Conservation (phyloP, 2,888 invertebrate genomes). For the Dicyrtomina minuta region DNA sequence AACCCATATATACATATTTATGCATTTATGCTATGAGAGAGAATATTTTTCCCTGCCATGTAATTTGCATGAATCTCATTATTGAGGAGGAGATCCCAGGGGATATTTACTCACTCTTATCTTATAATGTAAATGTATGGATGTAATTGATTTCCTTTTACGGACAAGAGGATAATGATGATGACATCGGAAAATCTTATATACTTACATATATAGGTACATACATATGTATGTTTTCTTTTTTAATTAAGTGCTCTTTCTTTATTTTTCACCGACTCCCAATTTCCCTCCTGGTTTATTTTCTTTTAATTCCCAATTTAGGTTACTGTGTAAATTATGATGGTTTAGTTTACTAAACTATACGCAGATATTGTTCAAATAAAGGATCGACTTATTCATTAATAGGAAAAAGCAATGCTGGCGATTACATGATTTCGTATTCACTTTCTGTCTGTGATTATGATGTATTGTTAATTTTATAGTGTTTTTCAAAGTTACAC, state of each 20-base stretch:
- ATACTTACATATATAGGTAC: no score
- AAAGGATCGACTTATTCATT: no score
- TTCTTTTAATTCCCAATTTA: not conserved
- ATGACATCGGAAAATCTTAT: not conserved
- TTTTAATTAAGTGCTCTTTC: not conserved
- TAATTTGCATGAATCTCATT: conserved; percentile 40
- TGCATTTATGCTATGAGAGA: not conserved
- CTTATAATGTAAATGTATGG: conserved; percentile 9
- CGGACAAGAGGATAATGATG: not conserved
- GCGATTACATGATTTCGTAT: no score
- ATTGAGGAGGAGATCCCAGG: conserved; percentile 17
- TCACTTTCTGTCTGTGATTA: no score
- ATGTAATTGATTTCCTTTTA: conserved; percentile 22
- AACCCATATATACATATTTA: not conserved
- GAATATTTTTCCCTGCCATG: not conserved
- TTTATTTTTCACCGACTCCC: not conserved
- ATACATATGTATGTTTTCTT: not conserved
- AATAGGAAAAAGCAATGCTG: no score
- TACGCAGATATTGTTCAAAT: no score
- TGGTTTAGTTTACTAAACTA: no score
- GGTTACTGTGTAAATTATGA: conserved; percentile 1
- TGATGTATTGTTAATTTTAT: no score
- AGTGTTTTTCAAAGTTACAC: not conserved
- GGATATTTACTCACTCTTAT: conserved; percentile 17
- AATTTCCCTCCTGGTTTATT: not conserved